These are phyloP conservation scores for Schizaphis graminum DNA, from an alignment of 2,888 invertebrate species.

Conservation along the genomic window DNA sequence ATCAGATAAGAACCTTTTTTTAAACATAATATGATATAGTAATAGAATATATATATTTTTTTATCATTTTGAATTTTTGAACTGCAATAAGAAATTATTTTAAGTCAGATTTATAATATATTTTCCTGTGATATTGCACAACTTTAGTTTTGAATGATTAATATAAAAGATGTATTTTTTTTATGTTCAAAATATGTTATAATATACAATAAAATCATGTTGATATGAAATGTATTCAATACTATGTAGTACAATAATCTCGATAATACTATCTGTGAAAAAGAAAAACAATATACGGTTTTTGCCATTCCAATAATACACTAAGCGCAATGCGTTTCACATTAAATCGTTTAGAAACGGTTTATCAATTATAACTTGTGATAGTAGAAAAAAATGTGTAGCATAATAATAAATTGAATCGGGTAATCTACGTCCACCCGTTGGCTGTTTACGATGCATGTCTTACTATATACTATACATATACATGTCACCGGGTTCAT, in stretches of 20 bases:
- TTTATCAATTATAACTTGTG: slow-evolving; percentile 32
- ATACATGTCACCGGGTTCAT: too few species aligned
- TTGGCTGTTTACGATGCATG: slow-evolving; percentile 15
- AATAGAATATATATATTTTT: background rate
- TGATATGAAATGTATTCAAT: background rate
- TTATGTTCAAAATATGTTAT: background rate
- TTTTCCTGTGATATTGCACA: background rate
- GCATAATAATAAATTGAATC: background rate
- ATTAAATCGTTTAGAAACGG: slow-evolving; percentile 33
- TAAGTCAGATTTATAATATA: slow-evolving; percentile 26
- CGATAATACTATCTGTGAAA: background rate
- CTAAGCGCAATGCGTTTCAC: slow-evolving; percentile 15
- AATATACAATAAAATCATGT: background rate
- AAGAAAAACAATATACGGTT: background rate
- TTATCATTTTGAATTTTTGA: background rate
- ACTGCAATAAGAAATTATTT: background rate
- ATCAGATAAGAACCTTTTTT: slow-evolving; percentile 4
- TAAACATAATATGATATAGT: background rate
- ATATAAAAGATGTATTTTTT: background rate
- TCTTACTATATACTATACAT: background rate
- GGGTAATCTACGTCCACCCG: background rate
- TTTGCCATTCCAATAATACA: background rate
- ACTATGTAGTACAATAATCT: background rate
- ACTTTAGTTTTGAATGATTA: background rate
- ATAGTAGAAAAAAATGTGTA: background rate